Evolutionary conservation across 2,888 invertebrate species (phyloP).

Genomic region (Xanthostigma xanthostigma): DNA sequence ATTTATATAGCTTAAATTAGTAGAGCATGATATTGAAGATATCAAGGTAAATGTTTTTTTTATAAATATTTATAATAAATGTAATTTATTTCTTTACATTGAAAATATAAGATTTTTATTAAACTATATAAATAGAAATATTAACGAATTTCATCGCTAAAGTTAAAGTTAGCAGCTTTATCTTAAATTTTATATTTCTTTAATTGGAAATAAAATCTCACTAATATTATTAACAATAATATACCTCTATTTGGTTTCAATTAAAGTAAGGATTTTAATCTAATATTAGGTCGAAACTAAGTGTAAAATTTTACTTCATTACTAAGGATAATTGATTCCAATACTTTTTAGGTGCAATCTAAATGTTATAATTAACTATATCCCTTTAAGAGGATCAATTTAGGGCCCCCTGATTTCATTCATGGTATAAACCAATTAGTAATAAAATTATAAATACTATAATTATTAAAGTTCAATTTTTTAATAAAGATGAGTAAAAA

Average conservation of each 20-base stretch:
- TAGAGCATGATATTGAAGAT: too few species aligned
- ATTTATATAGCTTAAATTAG: too few species aligned
- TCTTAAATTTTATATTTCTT: conserved; percentile 32
- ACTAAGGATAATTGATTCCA: conserved; percentile 23
- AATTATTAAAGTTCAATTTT: conserved; percentile 19
- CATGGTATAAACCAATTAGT: conserved; percentile 34
- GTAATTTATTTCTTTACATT: too few species aligned
- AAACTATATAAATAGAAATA: too few species aligned
- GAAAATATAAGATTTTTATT: too few species aligned
- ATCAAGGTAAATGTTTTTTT: too few species aligned
- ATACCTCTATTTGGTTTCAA: conserved; percentile 37
- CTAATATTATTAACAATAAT: conserved; percentile 50
- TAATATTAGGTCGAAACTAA: conserved; percentile 38
- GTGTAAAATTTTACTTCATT: conserved; percentile 31
- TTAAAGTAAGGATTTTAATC: conserved; percentile 32
- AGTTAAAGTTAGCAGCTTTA: too few species aligned
- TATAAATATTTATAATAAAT: too few species aligned
- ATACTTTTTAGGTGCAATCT: conserved; percentile 33
- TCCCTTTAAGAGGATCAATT: conserved; percentile 32
- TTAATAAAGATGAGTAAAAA: conserved; percentile 22
- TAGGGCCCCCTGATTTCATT: conserved; percentile 45
- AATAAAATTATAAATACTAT: conserved; percentile 35
- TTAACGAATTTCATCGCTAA: too few species aligned
- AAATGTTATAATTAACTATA: conserved; percentile 33
- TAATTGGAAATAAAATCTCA: conserved; percentile 39